phyloP scores from a whole-genome alignment of 2,797 vertebrate species.

The Melanotaenia pygmaea region DNA sequence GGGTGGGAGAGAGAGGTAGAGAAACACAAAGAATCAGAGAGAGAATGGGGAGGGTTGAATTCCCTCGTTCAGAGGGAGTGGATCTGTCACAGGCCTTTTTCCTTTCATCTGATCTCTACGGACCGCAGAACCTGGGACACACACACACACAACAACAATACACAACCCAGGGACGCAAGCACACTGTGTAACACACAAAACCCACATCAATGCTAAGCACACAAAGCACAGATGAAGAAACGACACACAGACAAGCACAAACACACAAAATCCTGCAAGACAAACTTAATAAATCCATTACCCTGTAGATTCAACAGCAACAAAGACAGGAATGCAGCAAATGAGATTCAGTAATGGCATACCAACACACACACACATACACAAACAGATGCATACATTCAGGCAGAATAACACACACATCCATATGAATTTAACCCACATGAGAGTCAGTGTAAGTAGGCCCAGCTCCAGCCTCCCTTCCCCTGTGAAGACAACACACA shows the following conservation, averaged over 20 bases:
- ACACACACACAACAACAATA: constrained; percentile 48
- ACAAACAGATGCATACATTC: constrained; percentile 30
- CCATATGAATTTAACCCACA: constrained; percentile 56
- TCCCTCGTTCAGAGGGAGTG: constrained; percentile 82
- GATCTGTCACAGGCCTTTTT: constrained; percentile 86
- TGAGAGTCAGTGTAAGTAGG: constrained; percentile 65
- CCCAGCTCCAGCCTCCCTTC: constrained; percentile 59
- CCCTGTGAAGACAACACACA: constrained; percentile 38
- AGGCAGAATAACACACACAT: constrained; percentile 19
- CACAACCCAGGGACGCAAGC: constrained; percentile 33
- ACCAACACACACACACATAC: constrained; percentile 46
- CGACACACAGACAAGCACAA: constrained; percentile 37
- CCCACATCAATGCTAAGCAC: constrained; percentile 62
- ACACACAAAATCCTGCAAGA: constrained; percentile 59
- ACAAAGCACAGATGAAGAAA: constrained; percentile 56
- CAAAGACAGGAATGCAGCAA: constrained; percentile 73
- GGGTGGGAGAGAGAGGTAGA: constrained; percentile 45
- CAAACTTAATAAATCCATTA: constrained; percentile 76
- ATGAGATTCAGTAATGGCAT: constrained; percentile 73
- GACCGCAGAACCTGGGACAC: constrained; percentile 81
- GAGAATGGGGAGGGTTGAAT: constrained; percentile 72
- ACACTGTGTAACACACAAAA: constrained; percentile 53
- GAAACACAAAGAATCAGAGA: too few relatives aligned
- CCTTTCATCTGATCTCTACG: constrained; percentile 86
- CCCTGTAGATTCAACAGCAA: constrained; percentile 77